phyloP scores from a whole-genome alignment of 1,140 invertebrate species.

The Cepaea nemoralis region DNA sequence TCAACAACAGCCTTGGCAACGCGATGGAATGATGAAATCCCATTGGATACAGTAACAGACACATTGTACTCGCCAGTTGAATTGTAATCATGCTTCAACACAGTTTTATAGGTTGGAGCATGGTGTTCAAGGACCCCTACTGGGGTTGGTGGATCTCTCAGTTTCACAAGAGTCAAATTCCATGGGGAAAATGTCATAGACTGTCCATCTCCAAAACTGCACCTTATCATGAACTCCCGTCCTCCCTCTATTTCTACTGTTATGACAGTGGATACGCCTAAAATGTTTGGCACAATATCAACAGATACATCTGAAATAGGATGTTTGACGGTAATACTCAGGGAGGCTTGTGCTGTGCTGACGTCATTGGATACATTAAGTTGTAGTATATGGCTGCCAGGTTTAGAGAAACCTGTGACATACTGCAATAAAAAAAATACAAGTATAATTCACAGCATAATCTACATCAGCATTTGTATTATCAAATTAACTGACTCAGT shows the following conservation, averaged over 20 bases:
- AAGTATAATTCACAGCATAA: too few relatives aligned
- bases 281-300: slow-evolving; percentile 13
- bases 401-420: slow-evolving; percentile 22
- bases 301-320: slow-evolving; percentile 39
- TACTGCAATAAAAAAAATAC: slow-evolving; percentile 21
- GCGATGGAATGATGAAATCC: slow-evolving; percentile 25
- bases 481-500: too few relatives aligned
- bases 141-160: neutral
- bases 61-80: slow-evolving; percentile 43
- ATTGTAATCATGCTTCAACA: slow-evolving; percentile 33
- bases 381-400: slow-evolving; percentile 36
- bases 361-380: slow-evolving; percentile 46
- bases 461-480: too few relatives aligned
- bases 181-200: neutral
- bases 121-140: neutral
- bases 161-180: neutral
- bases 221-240: slow-evolving; percentile 34
- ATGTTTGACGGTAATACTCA: slow-evolving; percentile 39
- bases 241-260: slow-evolving; percentile 36
- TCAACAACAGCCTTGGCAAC: slow-evolving; percentile 37
- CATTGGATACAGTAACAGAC: slow-evolving; percentile 45
- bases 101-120: slow-evolving; percentile 40
- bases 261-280: slow-evolving; percentile 31
- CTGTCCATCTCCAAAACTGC: slow-evolving; percentile 45
- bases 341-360: slow-evolving; percentile 38